Evolutionary conservation across 2,888 invertebrate species (phyloP).

Genomic region (Pherbina coryleti): DNA sequence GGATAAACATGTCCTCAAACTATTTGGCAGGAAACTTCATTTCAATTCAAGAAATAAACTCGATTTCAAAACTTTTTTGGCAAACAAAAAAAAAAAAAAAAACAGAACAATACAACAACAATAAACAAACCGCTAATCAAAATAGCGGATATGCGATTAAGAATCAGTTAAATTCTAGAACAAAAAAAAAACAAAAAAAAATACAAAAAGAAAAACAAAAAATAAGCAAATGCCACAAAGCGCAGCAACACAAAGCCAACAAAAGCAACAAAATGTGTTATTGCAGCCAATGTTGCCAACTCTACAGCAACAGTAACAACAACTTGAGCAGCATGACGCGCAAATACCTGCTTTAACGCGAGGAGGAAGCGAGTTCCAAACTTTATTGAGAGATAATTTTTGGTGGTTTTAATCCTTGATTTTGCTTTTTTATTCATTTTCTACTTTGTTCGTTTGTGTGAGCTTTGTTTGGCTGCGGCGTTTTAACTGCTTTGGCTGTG

Average conservation of each 20-base stretch:
- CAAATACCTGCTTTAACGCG: background rate
- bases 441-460: background rate
- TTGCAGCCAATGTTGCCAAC: background rate
- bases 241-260: background rate
- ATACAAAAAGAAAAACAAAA: background rate
- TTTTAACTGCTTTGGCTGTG: conserved; percentile 28
- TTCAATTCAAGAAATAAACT: background rate
- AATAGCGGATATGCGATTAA: conserved; percentile 25
- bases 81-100: background rate
- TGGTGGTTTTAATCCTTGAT: conserved; percentile 36
- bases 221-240: background rate
- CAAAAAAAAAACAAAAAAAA: background rate
- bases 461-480: background rate
- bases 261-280: background rate
- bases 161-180: conserved; percentile 13
- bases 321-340: too few species aligned
- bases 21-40: background rate
- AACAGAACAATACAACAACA: background rate
- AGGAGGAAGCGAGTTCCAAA: conserved; percentile 4
- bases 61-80: background rate
- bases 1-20: background rate
- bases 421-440: background rate
- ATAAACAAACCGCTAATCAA: conserved; percentile 24
- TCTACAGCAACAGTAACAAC: background rate
- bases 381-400: conserved; percentile 40